Evolutionary conservation across 2,888 invertebrate species (phyloP), one percentile per base, ranked within the genome.

Genomic region (Agrenia bidenticulata): DNA sequence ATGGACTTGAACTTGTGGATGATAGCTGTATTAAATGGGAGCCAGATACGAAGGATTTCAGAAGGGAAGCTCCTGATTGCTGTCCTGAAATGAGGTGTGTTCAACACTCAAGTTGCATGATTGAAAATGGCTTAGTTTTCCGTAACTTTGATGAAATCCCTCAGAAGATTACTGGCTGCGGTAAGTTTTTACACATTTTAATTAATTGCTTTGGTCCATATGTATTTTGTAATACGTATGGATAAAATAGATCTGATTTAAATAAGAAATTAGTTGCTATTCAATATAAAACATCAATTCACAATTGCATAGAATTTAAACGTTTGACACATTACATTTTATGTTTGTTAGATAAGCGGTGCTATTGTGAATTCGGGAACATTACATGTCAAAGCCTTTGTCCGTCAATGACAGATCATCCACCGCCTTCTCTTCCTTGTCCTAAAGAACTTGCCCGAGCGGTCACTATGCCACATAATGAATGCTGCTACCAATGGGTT

Each of bases 21-120:
- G 89, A 92, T 0, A 86, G 88, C 67, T 94, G 94, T 78, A 82
- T 93, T 9, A 86, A 88, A 72, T 94, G 94, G 94, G 92, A 92
- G 67, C 88, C 90, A 0, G 87, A 87, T 23, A 91, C 91, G 0
- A 84, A 87, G 0, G 82, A 87, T 77, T 88, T 88, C 71, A 82
- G 83, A 1, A 86, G 90, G 0, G 83, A 83, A 42, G 86, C 89
- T 0, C 92, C 92, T 0, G 86, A 87, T 76, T 93, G 92, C 79
- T 93, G 92, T 77, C 90, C 92, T 0, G 84, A 90, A 73, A 86
- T 92, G 67, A 83, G 85, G 39, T 93, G 92, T 74, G 84, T 88
- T 65, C 88, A 88, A 78, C 92, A 92, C 78, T 92, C 92, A 0
- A 89, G 91, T 0, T 94, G 94, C 77, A 81, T 83, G 60, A 89